These are phyloP conservation scores for Ericerus pela DNA, from an alignment of 1,140 invertebrate genomes.

Conservation along the genomic window DNA sequence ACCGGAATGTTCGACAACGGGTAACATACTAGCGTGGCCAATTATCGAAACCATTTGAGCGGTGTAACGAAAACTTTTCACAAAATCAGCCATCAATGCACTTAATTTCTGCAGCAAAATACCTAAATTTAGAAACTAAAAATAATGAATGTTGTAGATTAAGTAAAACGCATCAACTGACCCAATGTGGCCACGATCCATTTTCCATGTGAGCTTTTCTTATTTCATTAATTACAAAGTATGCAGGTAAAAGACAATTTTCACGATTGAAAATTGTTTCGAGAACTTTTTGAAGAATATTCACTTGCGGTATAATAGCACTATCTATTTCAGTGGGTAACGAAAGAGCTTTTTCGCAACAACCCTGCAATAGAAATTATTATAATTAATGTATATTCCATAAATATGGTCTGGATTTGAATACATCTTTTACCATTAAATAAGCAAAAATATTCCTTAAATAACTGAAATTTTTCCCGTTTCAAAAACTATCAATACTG, in stretches of 20 bases:
- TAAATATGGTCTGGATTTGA: conserved; percentile 12
- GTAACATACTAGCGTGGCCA: conserved; percentile 74
- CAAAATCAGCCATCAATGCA: conserved; percentile 68
- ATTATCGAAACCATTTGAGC: conserved; percentile 92
- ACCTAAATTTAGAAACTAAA: not conserved
- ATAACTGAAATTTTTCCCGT: too few relatives aligned
- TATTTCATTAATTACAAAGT: conserved; percentile 89
- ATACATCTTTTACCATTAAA: not conserved
- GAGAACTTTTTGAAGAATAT: conserved; percentile 63
- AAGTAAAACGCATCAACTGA: conserved; percentile 31
- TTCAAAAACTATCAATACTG: too few relatives aligned
- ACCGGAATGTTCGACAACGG: conserved; percentile 84
- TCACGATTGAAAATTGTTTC: conserved; percentile 84
- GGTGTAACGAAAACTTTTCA: conserved; percentile 77
- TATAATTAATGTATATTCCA: conserved; percentile 13
- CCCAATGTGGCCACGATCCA: conserved; percentile 78
- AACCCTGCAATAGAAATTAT: conserved; percentile 40
- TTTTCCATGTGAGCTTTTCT: conserved; percentile 71
- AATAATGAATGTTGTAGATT: not conserved
- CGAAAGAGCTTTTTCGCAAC: conserved; percentile 69
- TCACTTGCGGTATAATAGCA: conserved; percentile 61
- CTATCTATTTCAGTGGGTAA: conserved; percentile 59
- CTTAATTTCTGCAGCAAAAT: conserved; percentile 51
- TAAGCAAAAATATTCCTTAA: not conserved
- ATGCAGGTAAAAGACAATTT: conserved; percentile 77